Evolutionary conservation across 2,797 vertebrate species (phyloP), one percentile per base, ranked within the genome.

Genomic region (Pangasius krempfi): DNA sequence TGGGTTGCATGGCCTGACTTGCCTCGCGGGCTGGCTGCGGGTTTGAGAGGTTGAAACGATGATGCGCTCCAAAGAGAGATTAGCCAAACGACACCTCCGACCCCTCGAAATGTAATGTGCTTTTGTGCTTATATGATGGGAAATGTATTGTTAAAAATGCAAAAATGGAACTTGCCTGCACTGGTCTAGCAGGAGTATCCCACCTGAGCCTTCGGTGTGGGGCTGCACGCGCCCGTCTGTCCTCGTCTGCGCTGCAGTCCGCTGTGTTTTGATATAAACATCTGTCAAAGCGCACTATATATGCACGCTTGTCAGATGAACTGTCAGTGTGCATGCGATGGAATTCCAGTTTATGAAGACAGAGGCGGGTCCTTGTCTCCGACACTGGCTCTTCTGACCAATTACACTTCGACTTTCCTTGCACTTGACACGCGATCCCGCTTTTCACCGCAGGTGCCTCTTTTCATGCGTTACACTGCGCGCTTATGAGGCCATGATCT

Each of bases 341-440:
- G 72, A 79, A 80, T 88, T 84, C 58, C 82, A 86, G 76, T 89
- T 64, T 86, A 87, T 84, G 33, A 82, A 86, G 76, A 50, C 52
- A 37, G 87, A 33, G 83, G 85, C 44, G 83, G 86, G 84, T 76
- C 88, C 85, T 72, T 88, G 73, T 84, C 50, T 56, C 52, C 85
- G 75, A 86, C 66, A 37, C 30, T 20, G 62, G 37, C 30, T 64
- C 37, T 64, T 88, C 70, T 84, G 44, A 79, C 90, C 90, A 89
- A 90, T 91, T 72, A 90, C 54, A 90, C 22, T 10, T 62, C 40
- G 47, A 58, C 47, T 18, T 68, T 89, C 56, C 37, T 73, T 78
- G 37, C n/a, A 37, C 14, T 72, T 85, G 89, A 90, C 85, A 91
- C 66, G 33, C 84, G 80, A 89, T 88, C 84, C 88, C 13, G 16